A percentile compares a stretch with the other conserved stretches of the same genome.
phyloP scores from a whole-genome alignment of 37 sponge, comb jelly and placozoan species.

The Cladorhizidae sp. region DNA sequence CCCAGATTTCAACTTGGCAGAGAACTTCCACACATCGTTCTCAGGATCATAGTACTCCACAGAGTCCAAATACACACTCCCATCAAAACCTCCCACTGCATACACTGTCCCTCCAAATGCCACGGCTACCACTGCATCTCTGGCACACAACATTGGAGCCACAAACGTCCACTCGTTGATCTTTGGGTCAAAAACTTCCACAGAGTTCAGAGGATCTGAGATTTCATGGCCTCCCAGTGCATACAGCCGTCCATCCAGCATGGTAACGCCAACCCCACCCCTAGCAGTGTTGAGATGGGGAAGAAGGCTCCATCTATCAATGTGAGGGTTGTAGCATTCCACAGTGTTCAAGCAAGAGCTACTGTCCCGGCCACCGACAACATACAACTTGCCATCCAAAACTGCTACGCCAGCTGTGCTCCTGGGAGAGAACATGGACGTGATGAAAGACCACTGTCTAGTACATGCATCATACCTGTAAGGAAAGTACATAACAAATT shows the following conservation, averaged over 20 bases:
- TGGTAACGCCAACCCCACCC: conserved; percentile 75
- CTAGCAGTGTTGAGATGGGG: conserved; percentile 61
- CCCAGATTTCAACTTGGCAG: conserved; percentile 46
- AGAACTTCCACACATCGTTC: conserved; percentile 59
- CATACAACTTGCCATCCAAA: conserved; percentile 62
- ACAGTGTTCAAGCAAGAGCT: conserved; percentile 67
- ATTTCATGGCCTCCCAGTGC: conserved; percentile 81
- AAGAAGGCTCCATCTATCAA: conserved; percentile 62
- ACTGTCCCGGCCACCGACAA: conserved; percentile 79
- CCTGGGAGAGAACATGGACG: conserved; percentile 67
- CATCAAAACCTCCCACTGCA: conserved; percentile 86
- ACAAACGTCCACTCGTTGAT: conserved; percentile 60
- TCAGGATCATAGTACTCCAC: conserved; percentile 79
- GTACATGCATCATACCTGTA: conserved; percentile 76
- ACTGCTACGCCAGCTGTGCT: conserved; percentile 85
- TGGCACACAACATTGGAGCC: conserved; percentile 41
- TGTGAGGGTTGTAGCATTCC: conserved; percentile 87
- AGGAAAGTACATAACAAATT: background rate
- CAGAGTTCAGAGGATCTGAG: conserved; percentile 44
- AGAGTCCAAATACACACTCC: conserved; percentile 62
- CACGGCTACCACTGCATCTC: conserved; percentile 77
- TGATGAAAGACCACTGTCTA: conserved; percentile 67
- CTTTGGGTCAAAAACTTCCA: conserved; percentile 69
- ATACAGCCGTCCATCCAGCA: conserved; percentile 60
- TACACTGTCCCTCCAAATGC: conserved; percentile 70